Conservation (phyloP, 2,888 invertebrate species). For the Pristionchus mayeri region DNA sequence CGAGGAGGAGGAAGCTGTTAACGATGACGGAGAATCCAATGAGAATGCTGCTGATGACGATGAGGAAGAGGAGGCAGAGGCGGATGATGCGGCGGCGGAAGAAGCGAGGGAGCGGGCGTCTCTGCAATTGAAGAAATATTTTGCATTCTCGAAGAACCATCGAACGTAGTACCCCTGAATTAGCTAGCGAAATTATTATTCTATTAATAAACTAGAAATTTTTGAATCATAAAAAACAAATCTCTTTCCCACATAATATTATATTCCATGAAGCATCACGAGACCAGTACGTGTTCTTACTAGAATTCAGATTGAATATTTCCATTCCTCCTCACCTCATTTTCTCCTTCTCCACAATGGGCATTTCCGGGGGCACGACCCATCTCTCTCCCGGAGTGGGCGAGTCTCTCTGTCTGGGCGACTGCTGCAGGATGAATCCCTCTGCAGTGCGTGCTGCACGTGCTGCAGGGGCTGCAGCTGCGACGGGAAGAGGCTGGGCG, state of each 20-base stretch:
- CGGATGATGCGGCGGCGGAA: not conserved
- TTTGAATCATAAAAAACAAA: not conserved
- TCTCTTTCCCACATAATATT: not conserved
- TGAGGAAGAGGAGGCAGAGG: not conserved
- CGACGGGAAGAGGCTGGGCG: not conserved
- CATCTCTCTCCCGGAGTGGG: not conserved
- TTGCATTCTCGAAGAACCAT: no score
- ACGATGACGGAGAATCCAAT: not conserved
- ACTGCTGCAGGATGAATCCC: constrained; percentile 34
- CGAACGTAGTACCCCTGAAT: no score
- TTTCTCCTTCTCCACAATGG: not conserved
- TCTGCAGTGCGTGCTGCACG: not conserved
- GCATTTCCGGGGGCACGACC: constrained; percentile 17
- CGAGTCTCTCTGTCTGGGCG: not conserved
- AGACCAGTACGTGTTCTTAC: no score
- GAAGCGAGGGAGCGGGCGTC: not conserved
- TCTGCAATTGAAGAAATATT: no score
- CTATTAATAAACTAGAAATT: no score
- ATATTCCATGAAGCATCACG: no score
- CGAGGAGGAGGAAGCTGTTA: not conserved
- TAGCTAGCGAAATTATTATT: no score
- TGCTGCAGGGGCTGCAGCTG: constrained; percentile 1
- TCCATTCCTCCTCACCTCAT: not conserved
- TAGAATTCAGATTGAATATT: no score
- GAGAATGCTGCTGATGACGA: no score